phyloP scores from a whole-genome alignment of 2,113 vertebrate genomes.

The Eudyptes chrysolophus region DNA sequence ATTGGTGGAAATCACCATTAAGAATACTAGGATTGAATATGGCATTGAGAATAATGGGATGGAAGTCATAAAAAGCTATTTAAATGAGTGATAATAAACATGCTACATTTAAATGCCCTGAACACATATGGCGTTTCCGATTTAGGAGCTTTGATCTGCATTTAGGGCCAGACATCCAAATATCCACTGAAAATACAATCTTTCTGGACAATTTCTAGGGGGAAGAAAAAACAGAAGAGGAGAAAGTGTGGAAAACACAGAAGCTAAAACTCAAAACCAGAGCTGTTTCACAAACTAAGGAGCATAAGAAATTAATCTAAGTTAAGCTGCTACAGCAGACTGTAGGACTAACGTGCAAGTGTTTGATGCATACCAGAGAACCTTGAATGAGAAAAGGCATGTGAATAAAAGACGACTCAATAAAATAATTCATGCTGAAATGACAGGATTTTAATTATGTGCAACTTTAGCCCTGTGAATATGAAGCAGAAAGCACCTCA shows the following conservation, averaged over 20 bases:
- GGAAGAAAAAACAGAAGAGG: neutral
- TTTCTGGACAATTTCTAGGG: neutral
- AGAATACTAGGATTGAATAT: neutral
- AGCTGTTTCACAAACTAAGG: neutral
- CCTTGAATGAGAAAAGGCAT: neutral
- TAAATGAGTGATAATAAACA: neutral
- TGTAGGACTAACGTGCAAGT: neutral
- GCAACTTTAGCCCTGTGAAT: neutral
- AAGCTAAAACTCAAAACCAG: neutral
- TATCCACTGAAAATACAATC: neutral
- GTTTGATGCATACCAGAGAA: neutral
- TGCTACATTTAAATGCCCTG: neutral
- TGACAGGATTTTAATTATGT: constrained; percentile 1
- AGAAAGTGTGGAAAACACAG: neutral
- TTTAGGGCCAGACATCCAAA: neutral
- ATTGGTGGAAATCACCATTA: neutral
- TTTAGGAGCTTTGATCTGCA: neutral
- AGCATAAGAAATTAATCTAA: constrained; percentile 1
- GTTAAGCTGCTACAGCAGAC: neutral
- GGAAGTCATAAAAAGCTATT: neutral
- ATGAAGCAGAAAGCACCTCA: constrained; percentile 3
- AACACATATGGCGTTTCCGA: neutral
- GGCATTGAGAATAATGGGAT: neutral
- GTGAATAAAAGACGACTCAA: constrained; percentile 30
- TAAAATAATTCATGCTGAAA: constrained; percentile 31